Conservation (phyloP, 2,797 vertebrate genomes). For the Notoglanidium macrostoma region DNA sequence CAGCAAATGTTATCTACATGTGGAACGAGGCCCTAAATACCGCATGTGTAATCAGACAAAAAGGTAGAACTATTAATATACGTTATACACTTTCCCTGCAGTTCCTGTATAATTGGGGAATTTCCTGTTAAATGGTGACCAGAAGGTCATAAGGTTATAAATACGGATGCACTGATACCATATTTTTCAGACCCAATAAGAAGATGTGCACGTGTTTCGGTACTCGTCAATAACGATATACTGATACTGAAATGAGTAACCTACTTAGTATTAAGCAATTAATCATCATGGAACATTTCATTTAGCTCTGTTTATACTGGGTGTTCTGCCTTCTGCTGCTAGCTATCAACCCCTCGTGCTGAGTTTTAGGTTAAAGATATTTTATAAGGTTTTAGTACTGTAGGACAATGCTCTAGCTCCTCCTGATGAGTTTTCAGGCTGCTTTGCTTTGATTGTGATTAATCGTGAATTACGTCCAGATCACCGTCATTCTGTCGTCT, state of each 20-base stretch:
- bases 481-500: not conserved
- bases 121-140: constrained; percentile 10
- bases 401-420: not conserved
- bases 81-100: not conserved
- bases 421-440: not conserved
- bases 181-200: not conserved
- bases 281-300: not conserved
- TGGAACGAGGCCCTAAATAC: constrained; percentile 19
- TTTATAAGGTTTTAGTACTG: not conserved
- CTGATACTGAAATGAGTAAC: not conserved
- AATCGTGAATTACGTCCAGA: not conserved
- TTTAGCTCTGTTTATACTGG: not conserved
- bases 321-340: not conserved
- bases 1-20: constrained; percentile 6
- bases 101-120: not conserved
- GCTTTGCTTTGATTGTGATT: not conserved
- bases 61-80: not conserved
- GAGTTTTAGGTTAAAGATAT: not conserved
- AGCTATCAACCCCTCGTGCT: not conserved
- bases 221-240: not conserved
- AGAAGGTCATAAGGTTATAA: not conserved
- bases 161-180: constrained; percentile 5
- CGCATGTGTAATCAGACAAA: constrained; percentile 17
- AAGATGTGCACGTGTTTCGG: not conserved
- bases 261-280: not conserved